Conservation (phyloP, 1,140 invertebrate genomes). For the Cyrtorhinus lividipennis region DNA sequence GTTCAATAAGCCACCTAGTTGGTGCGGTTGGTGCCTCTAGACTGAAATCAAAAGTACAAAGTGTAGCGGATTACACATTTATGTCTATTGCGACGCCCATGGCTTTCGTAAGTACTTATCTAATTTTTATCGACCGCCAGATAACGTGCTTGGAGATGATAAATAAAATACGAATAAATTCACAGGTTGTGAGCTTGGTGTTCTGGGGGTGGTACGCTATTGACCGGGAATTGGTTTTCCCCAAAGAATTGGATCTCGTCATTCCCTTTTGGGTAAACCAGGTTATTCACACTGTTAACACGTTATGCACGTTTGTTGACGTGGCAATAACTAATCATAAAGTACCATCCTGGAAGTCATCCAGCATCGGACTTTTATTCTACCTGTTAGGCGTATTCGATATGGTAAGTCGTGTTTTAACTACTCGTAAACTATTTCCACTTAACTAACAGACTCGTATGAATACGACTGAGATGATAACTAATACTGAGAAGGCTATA, state of each 20-base stretch:
- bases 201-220: conserved; percentile 75
- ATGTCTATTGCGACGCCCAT: conserved; percentile 62
- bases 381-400: conserved; percentile 53
- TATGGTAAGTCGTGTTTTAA: conserved; percentile 39
- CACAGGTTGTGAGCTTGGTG: conserved; percentile 63
- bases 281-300: conserved; percentile 64
- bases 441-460: not conserved
- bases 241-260: conserved; percentile 55
- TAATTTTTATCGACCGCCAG: too few relatives aligned
- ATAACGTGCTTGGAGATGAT: not conserved
- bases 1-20: conserved; percentile 52
- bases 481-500: not conserved
- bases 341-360: conserved; percentile 46
- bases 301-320: conserved; percentile 55
- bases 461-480: not conserved
- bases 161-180: conserved; percentile 19
- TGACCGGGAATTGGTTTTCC: conserved; percentile 76
- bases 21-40: conserved; percentile 43
- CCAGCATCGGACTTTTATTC: conserved; percentile 38
- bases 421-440: not conserved
- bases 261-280: conserved; percentile 81
- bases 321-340: conserved; percentile 48
- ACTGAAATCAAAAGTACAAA: not conserved
- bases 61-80: conserved; percentile 53
- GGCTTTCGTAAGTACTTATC: conserved; percentile 40